phyloP scores from a whole-genome alignment of 2,113 vertebrate species.

The Lagopus muta region DNA sequence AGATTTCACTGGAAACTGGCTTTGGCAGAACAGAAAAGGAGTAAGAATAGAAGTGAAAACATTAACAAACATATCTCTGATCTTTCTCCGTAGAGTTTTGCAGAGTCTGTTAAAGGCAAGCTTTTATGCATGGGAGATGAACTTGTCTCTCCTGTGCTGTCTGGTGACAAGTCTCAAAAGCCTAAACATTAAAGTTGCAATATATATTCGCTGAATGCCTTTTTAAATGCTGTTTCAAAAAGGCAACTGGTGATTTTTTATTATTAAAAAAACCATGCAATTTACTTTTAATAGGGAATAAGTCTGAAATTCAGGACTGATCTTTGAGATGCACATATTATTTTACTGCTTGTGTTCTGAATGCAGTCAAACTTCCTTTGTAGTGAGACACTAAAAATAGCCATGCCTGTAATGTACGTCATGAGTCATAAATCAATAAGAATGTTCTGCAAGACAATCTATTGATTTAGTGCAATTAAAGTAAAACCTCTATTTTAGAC shows the following conservation, averaged over 20 bases:
- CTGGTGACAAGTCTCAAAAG: background rate
- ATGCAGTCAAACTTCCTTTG: background rate
- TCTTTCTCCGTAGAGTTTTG: background rate
- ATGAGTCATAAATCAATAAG: constrained; percentile 70
- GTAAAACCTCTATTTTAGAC: constrained; percentile 45
- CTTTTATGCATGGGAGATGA: background rate
- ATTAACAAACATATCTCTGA: background rate
- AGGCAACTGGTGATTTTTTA: background rate
- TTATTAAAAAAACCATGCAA: background rate
- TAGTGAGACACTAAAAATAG: constrained; percentile 62
- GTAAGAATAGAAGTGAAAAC: background rate
- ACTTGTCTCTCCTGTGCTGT: background rate
- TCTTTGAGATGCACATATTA: background rate
- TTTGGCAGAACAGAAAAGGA: background rate
- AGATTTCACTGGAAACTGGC: background rate
- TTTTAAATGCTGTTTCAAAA: background rate
- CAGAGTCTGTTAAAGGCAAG: background rate
- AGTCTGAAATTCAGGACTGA: background rate
- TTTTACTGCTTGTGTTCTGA: background rate
- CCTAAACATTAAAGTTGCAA: background rate
- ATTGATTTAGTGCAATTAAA: constrained; percentile 66
- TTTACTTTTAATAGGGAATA: background rate
- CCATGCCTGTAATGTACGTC: constrained; percentile 3
- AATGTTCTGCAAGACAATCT: constrained; percentile 30
- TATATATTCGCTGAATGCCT: background rate